Conservation (phyloP, 2,888 invertebrate genomes). For the Resseliella maxima region DNA sequence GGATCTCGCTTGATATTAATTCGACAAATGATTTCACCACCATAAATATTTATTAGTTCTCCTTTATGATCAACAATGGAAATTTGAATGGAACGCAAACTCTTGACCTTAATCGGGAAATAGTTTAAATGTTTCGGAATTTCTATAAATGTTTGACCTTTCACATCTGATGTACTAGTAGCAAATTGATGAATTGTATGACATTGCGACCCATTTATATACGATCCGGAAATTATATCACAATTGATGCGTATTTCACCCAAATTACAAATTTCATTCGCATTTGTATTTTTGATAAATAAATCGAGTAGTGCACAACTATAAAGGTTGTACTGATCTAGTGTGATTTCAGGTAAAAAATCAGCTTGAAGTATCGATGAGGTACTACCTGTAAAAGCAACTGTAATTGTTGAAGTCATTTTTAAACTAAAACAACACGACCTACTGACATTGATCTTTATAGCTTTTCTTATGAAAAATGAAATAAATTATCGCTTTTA, state of each 20-base stretch:
- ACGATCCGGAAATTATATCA: slow-evolving; percentile 62
- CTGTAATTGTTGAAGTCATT: slow-evolving; percentile 28
- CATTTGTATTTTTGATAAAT: slow-evolving; percentile 24
- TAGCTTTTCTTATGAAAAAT: background rate
- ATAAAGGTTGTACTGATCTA: background rate
- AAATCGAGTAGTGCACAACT: slow-evolving; percentile 24
- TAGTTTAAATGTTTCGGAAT: slow-evolving; percentile 63
- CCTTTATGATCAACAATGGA: slow-evolving; percentile 63
- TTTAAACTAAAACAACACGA: background rate
- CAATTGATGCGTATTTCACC: slow-evolving; percentile 62
- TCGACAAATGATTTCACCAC: slow-evolving; percentile 48
- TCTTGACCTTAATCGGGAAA: slow-evolving; percentile 62
- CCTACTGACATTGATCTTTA: slow-evolving; percentile 1
- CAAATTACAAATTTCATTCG: slow-evolving; percentile 61
- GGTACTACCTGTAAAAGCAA: slow-evolving; percentile 33
- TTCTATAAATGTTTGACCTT: slow-evolving; percentile 64
- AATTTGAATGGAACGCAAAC: slow-evolving; percentile 62
- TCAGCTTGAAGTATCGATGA: background rate
- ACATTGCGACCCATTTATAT: slow-evolving; percentile 61
- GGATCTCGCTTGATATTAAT: slow-evolving; percentile 59
- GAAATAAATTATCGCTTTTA: slow-evolving; percentile 29
- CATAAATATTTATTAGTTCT: slow-evolving; percentile 58
- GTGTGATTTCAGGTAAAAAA: slow-evolving; percentile 16
- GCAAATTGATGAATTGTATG: slow-evolving; percentile 64
- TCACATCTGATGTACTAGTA: slow-evolving; percentile 60